These are phyloP conservation scores for Vannuccia rotundouncinata DNA, from an alignment of 2,888 invertebrate species.

Conservation along the genomic window DNA sequence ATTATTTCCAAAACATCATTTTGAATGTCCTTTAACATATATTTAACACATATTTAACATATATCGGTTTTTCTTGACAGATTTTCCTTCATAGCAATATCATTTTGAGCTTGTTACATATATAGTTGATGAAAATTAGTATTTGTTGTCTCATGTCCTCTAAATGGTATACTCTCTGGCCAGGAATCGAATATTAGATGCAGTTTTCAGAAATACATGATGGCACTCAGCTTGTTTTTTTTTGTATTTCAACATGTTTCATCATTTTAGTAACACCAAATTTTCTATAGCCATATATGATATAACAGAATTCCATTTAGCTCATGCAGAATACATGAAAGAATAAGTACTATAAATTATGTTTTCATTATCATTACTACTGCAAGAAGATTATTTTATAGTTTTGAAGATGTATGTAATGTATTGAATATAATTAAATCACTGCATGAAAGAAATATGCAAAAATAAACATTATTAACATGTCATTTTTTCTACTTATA, in stretches of 20 bases:
- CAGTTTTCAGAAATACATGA: constrained; percentile 26
- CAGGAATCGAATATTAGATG: constrained; percentile 26
- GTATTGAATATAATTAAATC: not conserved
- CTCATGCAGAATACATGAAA: too few relatives aligned
- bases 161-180: constrained; percentile 20
- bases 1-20: constrained; percentile 18
- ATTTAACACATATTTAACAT: too few relatives aligned
- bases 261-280: too few relatives aligned
- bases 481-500: not conserved
- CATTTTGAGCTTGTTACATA: constrained; percentile 17
- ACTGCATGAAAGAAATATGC: not conserved
- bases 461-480: not conserved
- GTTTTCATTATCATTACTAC: not conserved
- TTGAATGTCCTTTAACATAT: constrained; percentile 22
- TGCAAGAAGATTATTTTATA: not conserved
- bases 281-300: too few relatives aligned
- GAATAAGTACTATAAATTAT: not conserved
- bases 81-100: constrained; percentile 21
- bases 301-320: too few relatives aligned
- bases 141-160: constrained; percentile 15
- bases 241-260: too few relatives aligned
- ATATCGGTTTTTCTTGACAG: constrained; percentile 19
- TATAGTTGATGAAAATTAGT: constrained; percentile 9
- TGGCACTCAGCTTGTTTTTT: too few relatives aligned
- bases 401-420: not conserved